Evolutionary conservation across 2,888 invertebrate genomes (phyloP).

Genomic region (Apamea crenata): DNA sequence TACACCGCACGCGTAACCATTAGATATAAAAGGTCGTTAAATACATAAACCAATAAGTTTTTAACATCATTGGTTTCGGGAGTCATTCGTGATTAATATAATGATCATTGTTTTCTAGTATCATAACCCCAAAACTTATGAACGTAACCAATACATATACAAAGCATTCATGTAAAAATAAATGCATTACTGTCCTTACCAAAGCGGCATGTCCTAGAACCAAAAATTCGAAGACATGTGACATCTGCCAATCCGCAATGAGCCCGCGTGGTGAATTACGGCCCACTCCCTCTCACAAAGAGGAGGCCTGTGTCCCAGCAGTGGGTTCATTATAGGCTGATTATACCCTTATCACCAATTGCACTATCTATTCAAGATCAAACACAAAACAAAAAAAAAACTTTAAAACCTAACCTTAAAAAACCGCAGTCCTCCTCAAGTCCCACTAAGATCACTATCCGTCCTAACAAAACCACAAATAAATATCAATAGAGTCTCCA

Average conservation of each 20-base stretch:
- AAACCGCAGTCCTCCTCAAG: background rate
- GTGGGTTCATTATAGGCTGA: no score
- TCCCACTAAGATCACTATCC: constrained; percentile 45
- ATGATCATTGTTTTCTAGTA: background rate
- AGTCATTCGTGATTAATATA: background rate
- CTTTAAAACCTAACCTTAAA: constrained; percentile 19
- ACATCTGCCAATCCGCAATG: no score
- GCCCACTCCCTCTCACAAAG: no score
- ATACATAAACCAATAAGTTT: background rate
- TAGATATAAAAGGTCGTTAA: background rate
- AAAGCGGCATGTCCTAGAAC: no score
- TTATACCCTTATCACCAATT: background rate
- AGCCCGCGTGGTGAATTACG: no score
- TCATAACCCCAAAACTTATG: background rate
- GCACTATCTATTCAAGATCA: background rate
- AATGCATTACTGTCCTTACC: background rate
- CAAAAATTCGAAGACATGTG: no score
- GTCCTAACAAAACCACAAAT: constrained; percentile 49
- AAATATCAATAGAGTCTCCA: constrained; percentile 57
- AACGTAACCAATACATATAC: no score
- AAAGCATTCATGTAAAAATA: background rate
- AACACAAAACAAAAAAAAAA: background rate
- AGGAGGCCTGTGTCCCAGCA: no score
- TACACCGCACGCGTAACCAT: background rate
- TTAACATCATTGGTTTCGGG: background rate